Conservation (phyloP, 2,888 invertebrate genomes). For the Ceramica pisi region DNA sequence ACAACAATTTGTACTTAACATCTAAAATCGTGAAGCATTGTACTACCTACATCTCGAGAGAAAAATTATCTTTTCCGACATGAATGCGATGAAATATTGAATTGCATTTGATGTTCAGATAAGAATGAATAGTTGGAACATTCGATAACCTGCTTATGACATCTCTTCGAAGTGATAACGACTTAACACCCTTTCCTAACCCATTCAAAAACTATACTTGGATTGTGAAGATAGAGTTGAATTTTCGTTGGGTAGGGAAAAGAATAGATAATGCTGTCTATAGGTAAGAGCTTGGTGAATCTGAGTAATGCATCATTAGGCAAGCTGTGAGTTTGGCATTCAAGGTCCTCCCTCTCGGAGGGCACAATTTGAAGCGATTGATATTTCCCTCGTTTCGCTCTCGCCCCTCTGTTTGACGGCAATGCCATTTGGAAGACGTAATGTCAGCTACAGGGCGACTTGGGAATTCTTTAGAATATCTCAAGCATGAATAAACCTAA, state of each 20-base stretch:
- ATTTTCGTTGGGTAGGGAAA: constrained; percentile 22
- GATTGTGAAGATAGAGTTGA: not conserved
- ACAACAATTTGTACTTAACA: constrained; percentile 53
- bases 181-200: constrained; percentile 23
- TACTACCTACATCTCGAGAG: constrained; percentile 28
- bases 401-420: constrained; percentile 70
- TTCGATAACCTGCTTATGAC: constrained; percentile 76
- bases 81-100: constrained; percentile 66
- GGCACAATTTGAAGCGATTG: constrained; percentile 79
- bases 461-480: constrained; percentile 68
- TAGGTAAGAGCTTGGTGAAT: constrained; percentile 74
- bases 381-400: constrained; percentile 75
- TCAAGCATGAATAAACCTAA: constrained; percentile 37
- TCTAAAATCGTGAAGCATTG: constrained; percentile 33
- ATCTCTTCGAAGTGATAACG: constrained; percentile 45
- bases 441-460: constrained; percentile 67
- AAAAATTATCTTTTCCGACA: constrained; percentile 62
- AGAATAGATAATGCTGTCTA: constrained; percentile 58
- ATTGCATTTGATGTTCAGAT: constrained; percentile 74
- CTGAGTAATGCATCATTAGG: constrained; percentile 80
- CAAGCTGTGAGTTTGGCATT: constrained; percentile 81
- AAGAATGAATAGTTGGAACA: constrained; percentile 75
- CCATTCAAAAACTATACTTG: constrained; percentile 38
- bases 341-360: constrained; percentile 74
- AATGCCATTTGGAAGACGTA: constrained; percentile 71